Conservation (phyloP, 2,113 vertebrate genomes). For the Nipponia nippon region DNA sequence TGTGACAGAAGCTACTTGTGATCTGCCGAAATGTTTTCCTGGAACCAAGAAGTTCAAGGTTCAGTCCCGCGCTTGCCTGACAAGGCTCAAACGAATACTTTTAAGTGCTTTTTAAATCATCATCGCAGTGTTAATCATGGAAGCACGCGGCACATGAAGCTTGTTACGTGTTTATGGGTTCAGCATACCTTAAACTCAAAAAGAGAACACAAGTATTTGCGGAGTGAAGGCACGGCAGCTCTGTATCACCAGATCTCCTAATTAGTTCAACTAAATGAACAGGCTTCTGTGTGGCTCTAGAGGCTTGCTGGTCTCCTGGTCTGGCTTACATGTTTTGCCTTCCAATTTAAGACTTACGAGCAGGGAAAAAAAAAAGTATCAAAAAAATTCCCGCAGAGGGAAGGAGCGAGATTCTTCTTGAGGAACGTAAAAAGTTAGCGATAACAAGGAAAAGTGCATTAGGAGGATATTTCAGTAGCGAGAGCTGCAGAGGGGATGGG, state of each 20-base stretch:
- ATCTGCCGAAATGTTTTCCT: background rate
- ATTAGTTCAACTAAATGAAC: background rate
- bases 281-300: background rate
- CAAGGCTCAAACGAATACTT: background rate
- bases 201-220: background rate
- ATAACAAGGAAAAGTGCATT: background rate
- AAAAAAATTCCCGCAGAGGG: background rate
- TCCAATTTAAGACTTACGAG: background rate
- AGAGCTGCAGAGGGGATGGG: background rate
- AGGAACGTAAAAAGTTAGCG: background rate
- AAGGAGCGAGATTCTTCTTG: background rate
- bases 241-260: background rate
- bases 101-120: background rate
- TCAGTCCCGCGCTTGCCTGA: background rate
- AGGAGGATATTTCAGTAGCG: background rate
- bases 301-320: background rate
- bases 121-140: background rate
- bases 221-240: background rate
- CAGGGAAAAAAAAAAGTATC: fast-evolving
- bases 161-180: background rate
- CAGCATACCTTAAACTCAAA: background rate
- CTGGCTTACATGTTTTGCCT: background rate
- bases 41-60: background rate
- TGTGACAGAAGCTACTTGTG: conserved; percentile 1
- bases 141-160: background rate